Conservation (phyloP, 2,888 invertebrate genomes). For the Rhimphoctona megacephalus region DNA sequence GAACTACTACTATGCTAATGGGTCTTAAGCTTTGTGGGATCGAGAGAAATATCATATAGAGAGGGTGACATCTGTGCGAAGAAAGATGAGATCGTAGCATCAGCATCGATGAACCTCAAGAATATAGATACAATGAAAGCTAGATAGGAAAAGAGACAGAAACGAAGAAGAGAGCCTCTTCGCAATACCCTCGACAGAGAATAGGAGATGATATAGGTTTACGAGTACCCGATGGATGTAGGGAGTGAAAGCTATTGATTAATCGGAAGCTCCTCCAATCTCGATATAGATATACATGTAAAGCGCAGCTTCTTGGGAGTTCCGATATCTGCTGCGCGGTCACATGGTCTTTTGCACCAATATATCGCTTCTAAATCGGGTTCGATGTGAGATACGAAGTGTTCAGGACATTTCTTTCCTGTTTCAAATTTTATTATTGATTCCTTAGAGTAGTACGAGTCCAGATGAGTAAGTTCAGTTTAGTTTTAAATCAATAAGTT, state of each 20-base stretch:
- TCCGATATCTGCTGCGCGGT: constrained; percentile 6
- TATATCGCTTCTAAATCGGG: not conserved
- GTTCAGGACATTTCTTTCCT: not conserved
- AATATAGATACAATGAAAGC: constrained; percentile 55
- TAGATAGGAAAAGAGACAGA: constrained; percentile 53
- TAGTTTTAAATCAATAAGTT: not conserved
- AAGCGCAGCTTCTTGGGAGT: constrained; percentile 1
- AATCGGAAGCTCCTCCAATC: constrained; percentile 63
- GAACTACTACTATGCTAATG: not conserved
- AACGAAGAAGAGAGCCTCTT: constrained; percentile 36
- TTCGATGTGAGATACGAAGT: not conserved
- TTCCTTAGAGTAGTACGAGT: not conserved
- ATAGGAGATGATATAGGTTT: constrained; percentile 72
- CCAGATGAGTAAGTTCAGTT: not conserved
- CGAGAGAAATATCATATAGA: not conserved
- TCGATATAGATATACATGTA: constrained; percentile 52
- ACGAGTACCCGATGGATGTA: constrained; percentile 66
- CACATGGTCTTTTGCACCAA: not conserved
- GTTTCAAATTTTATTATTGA: not conserved
- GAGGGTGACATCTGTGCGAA: constrained; percentile 10
- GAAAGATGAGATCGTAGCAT: constrained; percentile 43
- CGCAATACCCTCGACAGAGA: constrained; percentile 70
- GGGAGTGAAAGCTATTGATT: constrained; percentile 70
- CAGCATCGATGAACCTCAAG: constrained; percentile 43
- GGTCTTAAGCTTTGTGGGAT: not conserved